These are phyloP conservation scores for Patiria miniata DNA, from an alignment of 35 echinoderm and acorn worm genomes.

Conservation along the genomic window DNA sequence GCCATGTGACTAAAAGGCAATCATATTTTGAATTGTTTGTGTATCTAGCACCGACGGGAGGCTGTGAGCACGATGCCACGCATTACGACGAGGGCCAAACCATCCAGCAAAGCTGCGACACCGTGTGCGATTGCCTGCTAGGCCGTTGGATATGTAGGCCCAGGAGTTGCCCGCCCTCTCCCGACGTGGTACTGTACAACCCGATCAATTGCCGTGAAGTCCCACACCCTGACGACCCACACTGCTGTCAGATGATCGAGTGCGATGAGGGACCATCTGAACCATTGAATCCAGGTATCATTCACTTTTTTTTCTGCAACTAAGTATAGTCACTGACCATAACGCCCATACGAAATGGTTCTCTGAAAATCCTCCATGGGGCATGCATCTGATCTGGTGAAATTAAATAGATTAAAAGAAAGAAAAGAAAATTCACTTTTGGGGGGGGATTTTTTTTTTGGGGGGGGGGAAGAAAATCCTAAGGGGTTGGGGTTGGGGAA, in stretches of 20 bases:
- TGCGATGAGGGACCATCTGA: conserved; percentile 78
- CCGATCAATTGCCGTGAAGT: conserved; percentile 79
- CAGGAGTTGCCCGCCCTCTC: conserved; percentile 84
- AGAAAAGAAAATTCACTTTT: too few species aligned
- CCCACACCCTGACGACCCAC: conserved; percentile 88
- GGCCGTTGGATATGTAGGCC: conserved; percentile 90
- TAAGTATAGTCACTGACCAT: too few species aligned
- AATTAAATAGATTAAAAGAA: too few species aligned
- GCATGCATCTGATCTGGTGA: too few species aligned
- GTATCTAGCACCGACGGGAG: conserved; percentile 76
- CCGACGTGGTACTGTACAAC: conserved; percentile 70
- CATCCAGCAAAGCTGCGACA: conserved; percentile 82
- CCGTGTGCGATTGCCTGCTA: conserved; percentile 88
- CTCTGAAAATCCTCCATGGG: too few species aligned
- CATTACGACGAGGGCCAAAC: conserved; percentile 92
- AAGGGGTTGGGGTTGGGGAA: too few species aligned
- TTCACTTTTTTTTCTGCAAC: too few species aligned
- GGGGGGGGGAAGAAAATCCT: too few species aligned
- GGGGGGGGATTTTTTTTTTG: too few species aligned
- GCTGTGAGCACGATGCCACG: conserved; percentile 73
- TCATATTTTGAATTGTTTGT: neutral
- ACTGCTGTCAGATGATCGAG: conserved; percentile 82
- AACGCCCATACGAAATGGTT: too few species aligned
- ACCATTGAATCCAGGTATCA: conserved; percentile 68
- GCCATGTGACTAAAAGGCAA: too few species aligned